Evolutionary conservation across 2,888 invertebrate genomes (phyloP), one percentile per base, ranked within the genome.

Genomic region (Antitype chi): DNA sequence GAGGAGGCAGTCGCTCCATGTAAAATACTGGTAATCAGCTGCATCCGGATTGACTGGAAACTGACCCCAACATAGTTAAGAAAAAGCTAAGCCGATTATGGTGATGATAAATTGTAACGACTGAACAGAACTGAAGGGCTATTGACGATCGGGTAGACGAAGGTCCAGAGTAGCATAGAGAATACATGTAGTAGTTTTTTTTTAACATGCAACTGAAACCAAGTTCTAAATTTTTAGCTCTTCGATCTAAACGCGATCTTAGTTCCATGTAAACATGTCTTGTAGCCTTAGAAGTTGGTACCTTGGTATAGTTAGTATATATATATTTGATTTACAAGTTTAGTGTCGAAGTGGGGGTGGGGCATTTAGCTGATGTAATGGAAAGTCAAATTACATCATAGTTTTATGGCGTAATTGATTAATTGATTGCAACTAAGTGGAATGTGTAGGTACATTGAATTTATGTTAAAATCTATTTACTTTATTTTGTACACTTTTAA

Each of bases 371-470:
- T 87, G 87, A 87, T 86, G 88, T 79, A 87, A 87, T 84, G 68
- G 71, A 86, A 88, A 86, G 85, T 78, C 66, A 78, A 76, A 67
- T 87, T 88, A 82, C 87, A 78, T 82, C 88, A 78, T 57, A 59
- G 57, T 69, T 81, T 75, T 75, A 79, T 70, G 62, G 60, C 53
- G 28, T 64, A 68, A 68, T 4, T 38, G 32, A 59, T 63, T 77
- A 47, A 52, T 63, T 64, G 57, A 82, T 77, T 69, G 25, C 47
- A 83, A 69, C 25, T 49, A 49, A 13, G 20, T 15, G 53, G 49
- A 67, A 68, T 80, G 62, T 68, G 53, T 38, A 38, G 38, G 38
- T 25, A 63, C 43, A 32, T 70, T 74, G 28, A 47, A 70, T 59
- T 57, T 53, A 69, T 64, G 59, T 55, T 25, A 77, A 68, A 47